These are phyloP conservation scores for Dasypolia templi DNA, from an alignment of 2,888 invertebrate species.

Conservation along the genomic window DNA sequence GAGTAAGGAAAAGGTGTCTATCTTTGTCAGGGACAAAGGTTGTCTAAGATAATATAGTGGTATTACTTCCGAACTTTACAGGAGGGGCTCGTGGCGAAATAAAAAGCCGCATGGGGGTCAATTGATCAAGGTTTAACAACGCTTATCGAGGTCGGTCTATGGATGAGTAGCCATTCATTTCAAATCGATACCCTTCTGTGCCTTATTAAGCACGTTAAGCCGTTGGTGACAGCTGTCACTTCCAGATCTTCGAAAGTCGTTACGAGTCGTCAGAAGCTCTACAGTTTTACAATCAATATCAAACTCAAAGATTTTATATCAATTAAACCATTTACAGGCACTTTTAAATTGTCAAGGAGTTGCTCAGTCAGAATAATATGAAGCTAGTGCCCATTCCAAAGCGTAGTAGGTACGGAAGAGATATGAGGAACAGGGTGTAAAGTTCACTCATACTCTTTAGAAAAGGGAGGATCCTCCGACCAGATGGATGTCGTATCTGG, in stretches of 20 bases:
- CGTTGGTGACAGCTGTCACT: fast-evolving
- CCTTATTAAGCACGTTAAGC: too few species aligned
- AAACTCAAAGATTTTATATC: too few species aligned
- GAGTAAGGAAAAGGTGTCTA: conserved; percentile 22
- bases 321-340: too few species aligned
- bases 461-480: too few species aligned
- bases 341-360: too few species aligned
- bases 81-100: neutral
- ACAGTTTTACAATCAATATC: neutral
- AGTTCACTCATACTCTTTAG: too few species aligned
- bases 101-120: neutral
- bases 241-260: neutral
- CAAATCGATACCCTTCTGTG: neutral
- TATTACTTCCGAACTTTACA: conserved; percentile 19
- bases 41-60: conserved; percentile 3
- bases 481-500: too few species aligned
- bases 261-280: too few species aligned
- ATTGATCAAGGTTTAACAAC: neutral
- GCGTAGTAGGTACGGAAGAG: too few species aligned
- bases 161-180: neutral
- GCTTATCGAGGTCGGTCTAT: neutral
- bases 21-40: conserved; percentile 20
- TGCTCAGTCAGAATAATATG: too few species aligned
- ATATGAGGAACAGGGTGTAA: too few species aligned
- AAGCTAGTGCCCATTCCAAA: too few species aligned